These are phyloP conservation scores for Boloria euphrosyne DNA, from an alignment of 2,888 invertebrate genomes.

Conservation along the genomic window DNA sequence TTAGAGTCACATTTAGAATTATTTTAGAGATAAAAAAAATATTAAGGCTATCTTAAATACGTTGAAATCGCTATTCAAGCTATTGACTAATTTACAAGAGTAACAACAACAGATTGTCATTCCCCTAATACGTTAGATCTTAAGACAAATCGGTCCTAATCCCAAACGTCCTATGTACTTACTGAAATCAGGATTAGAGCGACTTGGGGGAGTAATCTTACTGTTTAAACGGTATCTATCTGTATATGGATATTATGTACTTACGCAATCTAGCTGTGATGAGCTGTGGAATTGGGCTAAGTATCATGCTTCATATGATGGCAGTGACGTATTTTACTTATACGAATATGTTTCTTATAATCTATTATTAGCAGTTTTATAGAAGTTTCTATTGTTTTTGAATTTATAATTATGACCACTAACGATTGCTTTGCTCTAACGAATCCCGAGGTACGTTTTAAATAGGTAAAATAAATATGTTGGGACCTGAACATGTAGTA, in stretches of 20 bases:
- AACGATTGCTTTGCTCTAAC: too few relatives aligned
- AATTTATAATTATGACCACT: too few relatives aligned
- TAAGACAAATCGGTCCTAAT: slow-evolving; percentile 41
- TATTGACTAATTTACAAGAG: slow-evolving; percentile 33
- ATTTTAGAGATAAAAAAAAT: not conserved
- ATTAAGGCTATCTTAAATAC: not conserved
- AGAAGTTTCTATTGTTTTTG: too few relatives aligned
- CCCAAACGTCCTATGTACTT: slow-evolving; percentile 36
- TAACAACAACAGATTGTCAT: slow-evolving; percentile 34
- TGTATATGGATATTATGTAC: not conserved
- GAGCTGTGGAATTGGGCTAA: not conserved
- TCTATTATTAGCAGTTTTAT: too few relatives aligned
- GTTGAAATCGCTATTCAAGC: not conserved
- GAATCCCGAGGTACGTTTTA: too few relatives aligned
- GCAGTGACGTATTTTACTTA: not conserved
- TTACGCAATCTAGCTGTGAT: not conserved
- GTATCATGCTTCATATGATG: not conserved
- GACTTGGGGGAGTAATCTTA: slow-evolving; percentile 34
- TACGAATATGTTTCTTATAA: too few relatives aligned
- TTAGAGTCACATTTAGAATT: too few relatives aligned
- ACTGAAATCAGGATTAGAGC: slow-evolving; percentile 40
- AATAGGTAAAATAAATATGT: too few relatives aligned
- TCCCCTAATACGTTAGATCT: slow-evolving; percentile 38
- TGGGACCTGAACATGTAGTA: too few relatives aligned
- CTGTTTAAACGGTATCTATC: slow-evolving; percentile 10